Percentiles rank a stretch among this genome's conserved stretches.
These are phyloP conservation scores for Indri indri DNA, from an alignment of 2,113 vertebrate genomes.

Conservation along the genomic window DNA sequence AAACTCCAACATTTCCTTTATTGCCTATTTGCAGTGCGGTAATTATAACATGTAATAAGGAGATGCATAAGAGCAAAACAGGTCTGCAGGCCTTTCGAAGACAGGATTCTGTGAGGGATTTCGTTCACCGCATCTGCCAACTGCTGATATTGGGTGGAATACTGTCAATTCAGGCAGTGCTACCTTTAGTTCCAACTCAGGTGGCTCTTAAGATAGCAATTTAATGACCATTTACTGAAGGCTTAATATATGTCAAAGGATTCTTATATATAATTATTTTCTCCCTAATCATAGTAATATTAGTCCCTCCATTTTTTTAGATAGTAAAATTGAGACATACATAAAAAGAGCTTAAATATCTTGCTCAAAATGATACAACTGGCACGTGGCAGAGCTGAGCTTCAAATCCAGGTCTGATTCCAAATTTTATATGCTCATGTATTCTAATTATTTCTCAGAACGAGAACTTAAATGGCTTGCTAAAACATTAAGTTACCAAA, in stretches of 20 bases:
- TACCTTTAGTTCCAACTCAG: not conserved
- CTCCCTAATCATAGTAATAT: not conserved
- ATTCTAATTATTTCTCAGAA: not conserved
- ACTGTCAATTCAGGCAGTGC: fast-evolving
- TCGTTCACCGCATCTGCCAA: fast-evolving
- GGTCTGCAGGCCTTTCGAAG: not conserved
- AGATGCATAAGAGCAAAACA: fast-evolving
- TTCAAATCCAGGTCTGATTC: conserved; percentile 1
- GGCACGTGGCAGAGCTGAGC: not conserved
- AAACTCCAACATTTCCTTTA: not conserved
- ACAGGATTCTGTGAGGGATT: not conserved
- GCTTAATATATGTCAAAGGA: not conserved
- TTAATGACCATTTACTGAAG: not conserved
- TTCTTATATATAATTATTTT: not conserved
- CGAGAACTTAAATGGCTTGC: not conserved
- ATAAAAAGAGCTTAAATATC: not conserved
- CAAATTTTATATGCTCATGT: not conserved
- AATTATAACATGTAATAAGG: not conserved
- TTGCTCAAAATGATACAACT: not conserved
- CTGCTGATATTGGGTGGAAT: no score
- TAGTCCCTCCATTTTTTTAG: not conserved
- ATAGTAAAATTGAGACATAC: not conserved
- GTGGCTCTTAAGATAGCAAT: not conserved
- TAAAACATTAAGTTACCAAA: not conserved
- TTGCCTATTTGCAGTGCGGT: not conserved